Evolutionary conservation across 2,113 vertebrate species (phyloP).

Genomic region (Lycaon pictus): DNA sequence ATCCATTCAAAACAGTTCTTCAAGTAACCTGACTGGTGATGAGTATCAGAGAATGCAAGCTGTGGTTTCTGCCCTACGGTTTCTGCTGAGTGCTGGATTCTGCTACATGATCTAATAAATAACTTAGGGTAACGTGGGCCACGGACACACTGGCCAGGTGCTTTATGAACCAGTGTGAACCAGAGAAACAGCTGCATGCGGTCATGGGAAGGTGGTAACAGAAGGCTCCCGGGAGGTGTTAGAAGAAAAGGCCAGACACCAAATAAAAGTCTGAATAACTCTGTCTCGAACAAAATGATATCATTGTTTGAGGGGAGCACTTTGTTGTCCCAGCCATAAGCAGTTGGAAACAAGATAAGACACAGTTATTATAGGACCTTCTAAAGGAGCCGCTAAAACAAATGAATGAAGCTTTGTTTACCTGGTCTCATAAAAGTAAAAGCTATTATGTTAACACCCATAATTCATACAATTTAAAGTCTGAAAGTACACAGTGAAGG

Average conservation of each 20-base stretch:
- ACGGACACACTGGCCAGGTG: not conserved
- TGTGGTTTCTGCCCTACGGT: not conserved
- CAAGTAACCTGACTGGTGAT: not conserved
- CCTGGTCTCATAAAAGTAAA: constrained; percentile 35
- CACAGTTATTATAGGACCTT: not conserved
- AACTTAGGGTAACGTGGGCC: not conserved
- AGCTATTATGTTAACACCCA: not conserved
- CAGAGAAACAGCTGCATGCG: not conserved
- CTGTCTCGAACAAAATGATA: constrained; percentile 42
- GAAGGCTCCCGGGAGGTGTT: not conserved
- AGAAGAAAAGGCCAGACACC: constrained; percentile 40
- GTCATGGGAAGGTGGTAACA: not conserved
- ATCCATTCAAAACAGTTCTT: not conserved
- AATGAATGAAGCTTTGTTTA: constrained; percentile 39
- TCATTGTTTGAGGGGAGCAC: constrained; percentile 59
- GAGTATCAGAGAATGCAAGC: not conserved
- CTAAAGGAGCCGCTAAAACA: constrained; percentile 57
- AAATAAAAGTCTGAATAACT: not conserved
- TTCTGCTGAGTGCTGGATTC: not conserved
- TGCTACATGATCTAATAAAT: constrained; percentile 52
- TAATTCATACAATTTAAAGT: not conserved
- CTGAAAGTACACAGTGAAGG: not conserved
- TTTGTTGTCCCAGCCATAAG: constrained; percentile 62
- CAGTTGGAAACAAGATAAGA: constrained; percentile 68
- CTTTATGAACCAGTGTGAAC: not conserved